These are phyloP conservation scores for Salminus brasiliensis DNA, from an alignment of 2,113 vertebrate genomes.

Conservation along the genomic window DNA sequence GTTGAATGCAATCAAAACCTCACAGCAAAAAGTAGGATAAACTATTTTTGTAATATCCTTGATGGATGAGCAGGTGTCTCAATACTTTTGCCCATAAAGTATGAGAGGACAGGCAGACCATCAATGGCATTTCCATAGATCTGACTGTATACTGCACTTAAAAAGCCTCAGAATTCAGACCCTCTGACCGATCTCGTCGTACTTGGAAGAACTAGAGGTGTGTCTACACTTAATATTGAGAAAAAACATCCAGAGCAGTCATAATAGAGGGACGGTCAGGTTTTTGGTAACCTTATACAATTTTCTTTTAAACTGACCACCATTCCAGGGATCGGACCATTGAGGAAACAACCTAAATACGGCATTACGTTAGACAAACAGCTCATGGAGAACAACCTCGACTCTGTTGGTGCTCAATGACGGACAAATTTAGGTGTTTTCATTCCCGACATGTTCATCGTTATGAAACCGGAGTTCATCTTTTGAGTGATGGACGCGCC, in stretches of 20 bases:
- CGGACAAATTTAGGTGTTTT: background rate
- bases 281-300: background rate
- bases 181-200: no score
- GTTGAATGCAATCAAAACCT: no score
- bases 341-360: background rate
- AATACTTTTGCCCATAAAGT: no score
- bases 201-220: no score
- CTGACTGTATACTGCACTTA: no score
- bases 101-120: no score
- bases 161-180: no score
- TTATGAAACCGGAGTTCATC: background rate
- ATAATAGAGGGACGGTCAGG: slow-evolving; percentile 3
- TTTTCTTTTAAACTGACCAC: slow-evolving; percentile 23
- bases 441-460: background rate
- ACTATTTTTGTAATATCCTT: no score
- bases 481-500: slow-evolving; percentile 3
- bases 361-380: background rate
- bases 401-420: background rate
- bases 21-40: no score
- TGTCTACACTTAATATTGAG: slow-evolving; percentile 12
- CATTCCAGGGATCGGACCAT: background rate
- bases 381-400: slow-evolving; percentile 1
- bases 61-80: no score
- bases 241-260: slow-evolving; percentile 21
- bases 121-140: no score